phyloP scores from a whole-genome alignment of 2,888 invertebrate species.

The Podotricha telesiphe region DNA sequence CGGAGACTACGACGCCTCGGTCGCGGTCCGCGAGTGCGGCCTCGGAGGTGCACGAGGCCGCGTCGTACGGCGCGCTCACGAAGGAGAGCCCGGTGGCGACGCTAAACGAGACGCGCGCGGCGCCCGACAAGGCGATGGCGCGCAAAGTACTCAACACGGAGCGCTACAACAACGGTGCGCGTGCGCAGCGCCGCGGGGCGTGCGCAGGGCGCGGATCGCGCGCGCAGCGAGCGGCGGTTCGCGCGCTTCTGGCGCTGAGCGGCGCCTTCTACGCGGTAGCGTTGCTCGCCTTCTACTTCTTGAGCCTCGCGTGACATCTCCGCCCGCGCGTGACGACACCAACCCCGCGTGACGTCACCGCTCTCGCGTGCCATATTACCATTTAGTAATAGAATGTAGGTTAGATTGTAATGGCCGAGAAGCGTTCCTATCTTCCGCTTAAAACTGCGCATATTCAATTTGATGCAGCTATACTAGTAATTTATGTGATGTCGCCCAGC shows the following conservation, averaged over 20 bases:
- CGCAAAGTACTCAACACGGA: conserved; percentile 58
- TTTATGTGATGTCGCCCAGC: background rate
- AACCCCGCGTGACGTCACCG: too few species aligned
- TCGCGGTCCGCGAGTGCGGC: conserved; percentile 36
- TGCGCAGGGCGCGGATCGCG: conserved; percentile 66
- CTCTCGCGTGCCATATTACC: conserved; percentile 23
- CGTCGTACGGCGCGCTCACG: conserved; percentile 34
- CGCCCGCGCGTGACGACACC: too few species aligned
- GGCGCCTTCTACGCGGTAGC: conserved; percentile 66
- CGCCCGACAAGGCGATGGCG: conserved; percentile 44
- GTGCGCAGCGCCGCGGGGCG: conserved; percentile 49
- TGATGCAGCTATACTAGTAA: background rate
- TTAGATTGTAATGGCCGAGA: background rate
- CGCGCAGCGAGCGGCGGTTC: conserved; percentile 53
- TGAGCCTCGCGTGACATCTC: conserved; percentile 61
- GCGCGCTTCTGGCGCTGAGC: conserved; percentile 83
- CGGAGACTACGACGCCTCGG: background rate
- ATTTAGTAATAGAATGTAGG: background rate
- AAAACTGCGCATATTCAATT: background rate
- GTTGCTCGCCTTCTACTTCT: conserved; percentile 73
- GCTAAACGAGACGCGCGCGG: conserved; percentile 46
- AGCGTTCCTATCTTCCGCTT: background rate
- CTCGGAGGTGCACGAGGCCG: conserved; percentile 46
- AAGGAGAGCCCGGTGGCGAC: too few species aligned
- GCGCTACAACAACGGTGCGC: conserved; percentile 63